These are phyloP conservation scores for Sepioteuthis lessoniana DNA, from an alignment of 2,888 invertebrate genomes.

Conservation along the genomic window DNA sequence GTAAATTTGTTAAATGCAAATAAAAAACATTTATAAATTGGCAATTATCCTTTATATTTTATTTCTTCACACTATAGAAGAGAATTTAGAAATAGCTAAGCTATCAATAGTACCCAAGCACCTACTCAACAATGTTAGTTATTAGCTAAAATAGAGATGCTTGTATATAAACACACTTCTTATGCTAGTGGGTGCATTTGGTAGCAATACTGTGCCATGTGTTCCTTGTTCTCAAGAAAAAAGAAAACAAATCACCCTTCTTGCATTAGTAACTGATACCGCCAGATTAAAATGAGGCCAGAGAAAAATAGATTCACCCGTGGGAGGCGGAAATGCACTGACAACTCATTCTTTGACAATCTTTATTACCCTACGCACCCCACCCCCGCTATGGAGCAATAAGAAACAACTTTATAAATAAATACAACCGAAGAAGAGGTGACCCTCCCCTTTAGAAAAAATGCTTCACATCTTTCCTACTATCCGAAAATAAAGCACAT, in stretches of 20 bases:
- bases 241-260: background rate
- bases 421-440: background rate
- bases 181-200: background rate
- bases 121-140: background rate
- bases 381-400: background rate
- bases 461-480: background rate
- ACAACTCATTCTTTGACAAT: constrained; percentile 23
- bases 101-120: background rate
- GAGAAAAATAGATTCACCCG: background rate
- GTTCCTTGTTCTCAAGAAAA: background rate
- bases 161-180: background rate
- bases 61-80: too few species aligned
- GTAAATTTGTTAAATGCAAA: too few species aligned
- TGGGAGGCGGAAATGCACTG: constrained; percentile 33
- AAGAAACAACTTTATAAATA: background rate
- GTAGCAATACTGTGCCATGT: background rate
- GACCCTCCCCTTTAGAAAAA: background rate
- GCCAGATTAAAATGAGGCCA: background rate
- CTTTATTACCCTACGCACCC: background rate
- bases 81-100: too few species aligned
- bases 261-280: background rate
- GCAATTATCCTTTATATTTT: too few species aligned
- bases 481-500: background rate
- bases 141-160: background rate
- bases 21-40: too few species aligned